Evolutionary conservation across 2,797 vertebrate genomes (phyloP).

Genomic region (Xiphophorus birchmanni): DNA sequence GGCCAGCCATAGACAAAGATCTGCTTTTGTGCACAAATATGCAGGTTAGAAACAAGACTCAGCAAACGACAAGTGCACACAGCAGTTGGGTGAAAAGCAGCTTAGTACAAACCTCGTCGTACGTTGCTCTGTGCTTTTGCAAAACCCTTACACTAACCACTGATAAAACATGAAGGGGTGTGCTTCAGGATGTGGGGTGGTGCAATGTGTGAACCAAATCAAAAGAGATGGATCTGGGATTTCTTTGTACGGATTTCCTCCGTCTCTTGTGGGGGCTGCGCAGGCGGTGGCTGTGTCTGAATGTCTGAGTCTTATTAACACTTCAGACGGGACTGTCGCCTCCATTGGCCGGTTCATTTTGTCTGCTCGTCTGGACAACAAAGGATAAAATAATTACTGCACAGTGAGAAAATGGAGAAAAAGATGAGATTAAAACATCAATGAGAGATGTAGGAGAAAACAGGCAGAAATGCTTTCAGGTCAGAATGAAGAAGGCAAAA

Average conservation of each 20-base stretch:
- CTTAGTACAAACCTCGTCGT: slow-evolving; percentile 63
- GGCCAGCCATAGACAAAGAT: slow-evolving; percentile 24
- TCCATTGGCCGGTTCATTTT: slow-evolving; percentile 34
- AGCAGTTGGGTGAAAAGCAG: slow-evolving; percentile 78
- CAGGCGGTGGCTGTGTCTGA: slow-evolving; percentile 39
- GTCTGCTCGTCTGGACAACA: slow-evolving; percentile 34
- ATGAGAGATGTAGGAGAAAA: background rate
- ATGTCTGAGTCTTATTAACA: slow-evolving; percentile 60
- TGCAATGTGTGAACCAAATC: slow-evolving; percentile 54
- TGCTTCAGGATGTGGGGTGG: background rate
- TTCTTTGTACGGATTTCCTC: slow-evolving; percentile 66
- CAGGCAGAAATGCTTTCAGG: slow-evolving; percentile 4
- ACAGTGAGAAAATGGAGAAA: slow-evolving; percentile 3
- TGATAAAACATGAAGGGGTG: slow-evolving; percentile 23
- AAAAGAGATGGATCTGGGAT: slow-evolving; percentile 58
- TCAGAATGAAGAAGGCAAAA: background rate
- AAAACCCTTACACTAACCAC: slow-evolving; percentile 21
- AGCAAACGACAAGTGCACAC: slow-evolving; percentile 72
- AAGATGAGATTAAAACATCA: slow-evolving; percentile 6
- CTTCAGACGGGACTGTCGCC: slow-evolving; percentile 42
- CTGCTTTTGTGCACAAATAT: slow-evolving; percentile 9
- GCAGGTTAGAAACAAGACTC: slow-evolving; percentile 52
- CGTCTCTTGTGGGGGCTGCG: slow-evolving; percentile 33
- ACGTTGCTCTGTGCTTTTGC: slow-evolving; percentile 40
- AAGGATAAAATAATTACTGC: slow-evolving; percentile 29